Evolutionary conservation across 2,797 vertebrate species (phyloP), one percentile per base, ranked within the genome.

Genomic region (Spheniscus humboldti): DNA sequence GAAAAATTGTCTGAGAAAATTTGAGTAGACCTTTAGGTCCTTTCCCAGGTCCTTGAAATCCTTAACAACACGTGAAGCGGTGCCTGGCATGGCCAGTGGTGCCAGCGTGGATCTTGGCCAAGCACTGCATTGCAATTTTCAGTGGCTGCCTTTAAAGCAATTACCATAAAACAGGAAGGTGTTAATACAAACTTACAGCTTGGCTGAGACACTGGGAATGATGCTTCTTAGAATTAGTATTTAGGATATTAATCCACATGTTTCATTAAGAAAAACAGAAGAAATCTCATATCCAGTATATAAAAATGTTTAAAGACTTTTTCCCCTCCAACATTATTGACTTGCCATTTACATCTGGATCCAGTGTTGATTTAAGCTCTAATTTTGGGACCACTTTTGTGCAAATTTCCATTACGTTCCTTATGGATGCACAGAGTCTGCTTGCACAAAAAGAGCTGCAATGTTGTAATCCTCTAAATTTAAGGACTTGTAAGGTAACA

Each of bases 401-500:
- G 25, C 48, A 47, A 6, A 71, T 91, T 86, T 68, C 77, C 77
- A 47, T 79, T 87, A 24, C 47, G 5, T 93, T n/a, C 17, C 30
- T 88, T 74, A 37, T 72, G 66, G 31, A 50, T 75, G 27, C 3
- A 6, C 18, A 13, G 50, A 72, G 69, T 47, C 72, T 85, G 47
- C 37, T 76, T 79, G 27, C 45, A 62, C n/a, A 66, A 43, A 62
- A 88, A 71, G 66, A 60, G 7, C 37, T 72, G 72, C 30, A 11
- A 4, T 67, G 72, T 76, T 93, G 39, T 73, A 73, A 57, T 86
- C 33, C 84, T 86, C 35, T 77, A 48, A 62, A 92, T 73, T 45
- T 56, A 56, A 76, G 64, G 56, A 77, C 37, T 69, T 94, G 47
- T 64, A 85, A 94, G 96, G 94, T 91, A 74, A 28, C 37, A 74